Base-by-base conservation (phyloP, 2,888 invertebrate genomes). In the Hedya salicella region DNA sequence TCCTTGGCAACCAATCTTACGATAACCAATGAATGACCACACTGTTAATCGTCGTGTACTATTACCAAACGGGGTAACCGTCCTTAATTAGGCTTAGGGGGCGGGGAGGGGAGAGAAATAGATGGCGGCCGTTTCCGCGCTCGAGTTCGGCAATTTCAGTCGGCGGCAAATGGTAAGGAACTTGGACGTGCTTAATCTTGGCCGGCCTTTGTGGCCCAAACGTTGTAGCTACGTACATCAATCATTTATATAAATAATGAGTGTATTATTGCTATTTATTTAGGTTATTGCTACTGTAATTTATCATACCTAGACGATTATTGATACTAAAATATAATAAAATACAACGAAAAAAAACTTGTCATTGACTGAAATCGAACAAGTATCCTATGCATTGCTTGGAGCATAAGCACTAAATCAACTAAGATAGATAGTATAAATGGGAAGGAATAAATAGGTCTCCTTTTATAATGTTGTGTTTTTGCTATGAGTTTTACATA, bases 101-200 rank as follows among this genome's bases (percentile, higher is more conserved):
- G 25, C 30, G 67, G 70, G 73, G 69, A 65, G 62, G 56, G 62
- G 52, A 67, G 79, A 80, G 82, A 78, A 82, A 85, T 80, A 68
- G 74, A 84, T 83, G 78, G 78, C 78, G 74, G 74, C 81, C 75
- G 75, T 75, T 76, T 75, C 75, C 77, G 75, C 63, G 61, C 79
- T 79, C 75, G 81, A 81, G 79, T 81, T 83, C 73, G 71, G 79
- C 80, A 78, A 85, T 84, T 83, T 78, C 78, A 76, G 81, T 82
- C 77, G 81, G 76, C 76, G 72, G 76, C 78, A 80, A 86, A 83
- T 78, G 79, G 80, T 46, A n/a, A 66, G 65, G 73, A 75, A 75
- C 70, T 78, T 73, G 74, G 69, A 73, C 78, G 77, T 77, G 76
- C 73, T 75, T 79, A 77, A 79, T 81, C 76, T 78, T 68, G 72